Evolutionary conservation across 2,888 invertebrate species (phyloP).

Genomic region (Pheosia gnoma): DNA sequence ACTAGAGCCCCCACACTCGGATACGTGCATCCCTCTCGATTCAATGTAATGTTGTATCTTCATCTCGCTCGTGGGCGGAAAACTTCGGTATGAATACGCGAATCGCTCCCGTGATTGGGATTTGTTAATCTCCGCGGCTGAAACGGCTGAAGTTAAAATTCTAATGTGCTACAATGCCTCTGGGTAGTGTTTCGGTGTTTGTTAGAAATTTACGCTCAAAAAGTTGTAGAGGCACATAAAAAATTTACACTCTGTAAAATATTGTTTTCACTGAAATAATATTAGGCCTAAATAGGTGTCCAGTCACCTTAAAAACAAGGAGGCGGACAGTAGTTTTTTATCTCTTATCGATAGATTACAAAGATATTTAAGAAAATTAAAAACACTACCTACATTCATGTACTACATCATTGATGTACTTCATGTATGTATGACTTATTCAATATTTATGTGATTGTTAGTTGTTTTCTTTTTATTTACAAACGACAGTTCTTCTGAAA

Average conservation of each 20-base stretch:
- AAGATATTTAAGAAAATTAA: no score
- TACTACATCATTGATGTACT: no score
- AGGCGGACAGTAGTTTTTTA: no score
- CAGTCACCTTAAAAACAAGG: no score
- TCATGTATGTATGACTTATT: no score
- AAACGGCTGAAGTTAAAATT: slow-evolving; percentile 74
- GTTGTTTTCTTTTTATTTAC: no score
- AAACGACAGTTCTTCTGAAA: no score
- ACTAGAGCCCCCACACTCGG: slow-evolving; percentile 55
- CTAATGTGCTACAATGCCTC: slow-evolving; percentile 69
- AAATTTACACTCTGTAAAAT: not conserved
- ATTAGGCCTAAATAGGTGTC: no score
- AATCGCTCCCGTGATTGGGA: slow-evolving; percentile 77
- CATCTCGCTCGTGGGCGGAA: slow-evolving; percentile 60
- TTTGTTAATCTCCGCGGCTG: slow-evolving; percentile 74
- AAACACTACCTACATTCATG: no score
- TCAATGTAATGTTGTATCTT: slow-evolving; percentile 17
- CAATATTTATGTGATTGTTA: no score
- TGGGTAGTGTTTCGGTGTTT: slow-evolving; percentile 58
- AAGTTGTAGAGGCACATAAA: slow-evolving; percentile 22
- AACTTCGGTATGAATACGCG: slow-evolving; percentile 73
- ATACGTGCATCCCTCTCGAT: slow-evolving; percentile 45
- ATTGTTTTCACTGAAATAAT: no score
- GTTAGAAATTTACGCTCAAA: slow-evolving; percentile 32
- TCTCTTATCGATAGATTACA: no score